Evolutionary conservation across 1,140 invertebrate genomes (phyloP), one percentile per base, ranked within the genome.

Genomic region (Listronotus oregonensis): DNA sequence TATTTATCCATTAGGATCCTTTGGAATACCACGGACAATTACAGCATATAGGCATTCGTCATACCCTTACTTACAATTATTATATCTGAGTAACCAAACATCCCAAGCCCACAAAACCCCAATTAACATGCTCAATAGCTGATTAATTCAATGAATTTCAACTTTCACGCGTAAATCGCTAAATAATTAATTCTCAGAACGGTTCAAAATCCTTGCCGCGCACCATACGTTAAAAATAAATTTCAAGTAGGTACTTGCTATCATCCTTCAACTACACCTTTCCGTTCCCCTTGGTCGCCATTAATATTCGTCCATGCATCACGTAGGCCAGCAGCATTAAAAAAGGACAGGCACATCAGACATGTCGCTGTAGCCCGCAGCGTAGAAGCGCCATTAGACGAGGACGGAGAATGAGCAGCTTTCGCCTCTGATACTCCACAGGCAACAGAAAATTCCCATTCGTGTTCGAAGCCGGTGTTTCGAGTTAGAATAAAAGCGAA

Each of bases 391-490:
- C 9, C n/a, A 32, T n/a, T 14, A 52, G 21, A 43, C 37, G 43
- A 56, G 54, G 54, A 56, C 54, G 12, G 39, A 56, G 3, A 10
- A 55, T 9, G 15, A 42, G 9, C 11, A 34, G 54, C 39, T 44
- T 56, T 43, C 54, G 54, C 54, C 54, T 37, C 54, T 56, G 42
- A 56, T 18, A 31, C 37, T 56, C 34, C 34, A 56, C 54, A 43
- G 54, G 39, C 54, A 56, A 44, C 39, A 56, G 54, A 56, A 31
- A 56, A 43, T 56, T 17, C 42, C 54, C 39, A 44, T 56, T 56
- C 42, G 21, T 27, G 21, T 37, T 8, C 40, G 54, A 21, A 37
- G 34, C 11, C 34, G 34, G 34, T 37, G 34, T 56, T 56, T 56
- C 54, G n/a, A 12, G 39, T 44, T 44, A 56, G 37, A 56, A 37